phyloP scores from a whole-genome alignment of 1,140 invertebrate species.

The Archivesica marissinica region DNA sequence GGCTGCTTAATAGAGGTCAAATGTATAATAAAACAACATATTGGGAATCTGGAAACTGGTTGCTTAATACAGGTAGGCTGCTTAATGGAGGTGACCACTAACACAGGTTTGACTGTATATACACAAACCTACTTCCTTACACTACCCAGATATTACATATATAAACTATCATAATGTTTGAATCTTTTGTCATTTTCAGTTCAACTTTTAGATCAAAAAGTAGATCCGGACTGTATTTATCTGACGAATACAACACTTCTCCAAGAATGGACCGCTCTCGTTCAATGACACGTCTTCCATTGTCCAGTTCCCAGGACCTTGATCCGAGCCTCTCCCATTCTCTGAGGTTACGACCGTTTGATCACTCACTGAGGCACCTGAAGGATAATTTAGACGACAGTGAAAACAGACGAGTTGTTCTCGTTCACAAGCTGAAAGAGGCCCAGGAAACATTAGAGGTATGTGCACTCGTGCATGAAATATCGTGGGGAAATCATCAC shows the following conservation, averaged over 20 bases:
- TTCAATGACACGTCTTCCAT: slow-evolving; percentile 72
- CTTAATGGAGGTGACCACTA: no score
- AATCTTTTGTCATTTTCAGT: slow-evolving; percentile 51
- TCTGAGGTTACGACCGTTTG: slow-evolving; percentile 43
- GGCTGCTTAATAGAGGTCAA: no score
- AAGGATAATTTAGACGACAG: slow-evolving; percentile 77
- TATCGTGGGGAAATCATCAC: no score
- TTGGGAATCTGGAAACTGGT: no score
- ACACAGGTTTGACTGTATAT: no score
- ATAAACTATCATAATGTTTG: no score
- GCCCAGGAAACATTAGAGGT: slow-evolving; percentile 80
- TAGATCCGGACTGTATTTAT: slow-evolving; percentile 41
- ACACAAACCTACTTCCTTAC: no score
- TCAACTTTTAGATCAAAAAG: slow-evolving; percentile 70
- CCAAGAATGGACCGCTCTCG: slow-evolving; percentile 67
- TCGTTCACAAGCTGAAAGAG: slow-evolving; percentile 81
- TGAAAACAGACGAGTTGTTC: slow-evolving; percentile 75
- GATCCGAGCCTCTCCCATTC: slow-evolving; percentile 39
- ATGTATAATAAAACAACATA: no score
- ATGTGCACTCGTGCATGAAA: no score
- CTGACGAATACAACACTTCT: slow-evolving; percentile 46
- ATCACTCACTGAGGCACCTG: slow-evolving; percentile 66
- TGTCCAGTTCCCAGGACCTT: slow-evolving; percentile 63
- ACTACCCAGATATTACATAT: no score
- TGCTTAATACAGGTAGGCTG: no score